Base-by-base conservation (phyloP, 2,888 invertebrate genomes). In the Apoderus coryli region DNA sequence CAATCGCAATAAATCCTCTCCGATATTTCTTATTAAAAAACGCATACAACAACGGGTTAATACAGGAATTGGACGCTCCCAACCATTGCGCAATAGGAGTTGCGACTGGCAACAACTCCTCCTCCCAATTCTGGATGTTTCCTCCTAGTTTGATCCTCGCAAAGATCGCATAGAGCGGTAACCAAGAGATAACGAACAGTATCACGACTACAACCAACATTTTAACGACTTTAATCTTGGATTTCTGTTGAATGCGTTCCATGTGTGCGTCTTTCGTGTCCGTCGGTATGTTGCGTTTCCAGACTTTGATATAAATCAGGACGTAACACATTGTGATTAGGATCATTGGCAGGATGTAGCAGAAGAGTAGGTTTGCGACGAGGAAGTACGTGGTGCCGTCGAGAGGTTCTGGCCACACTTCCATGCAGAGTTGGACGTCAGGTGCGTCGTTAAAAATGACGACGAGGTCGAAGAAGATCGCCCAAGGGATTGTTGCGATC, bases 11-110 rank as follows among this genome's bases (percentile, higher is more conserved):
- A 56, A 93, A 92, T 3, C 90, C 90, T 35, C 79, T 72, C 9
- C 90, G 67, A 57, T 82, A 93, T 56, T 92, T 90, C 54, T 85
- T 85, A 59, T 92, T 92, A 61, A 92, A 89, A 61, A 89, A 90
- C 3, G 89, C 88, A 57, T 92, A 90, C 33, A 93, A 66, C 38
- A 93, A 78, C 1, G 92, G 92, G 59, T 93, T 93, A 50, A 92
- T 89, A 66, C 90, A 90, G 11, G 88, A 88, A 58, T 93, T 93
- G 10, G 89, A 86, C 0, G 88, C 77, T 3, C 92, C 92, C 26
- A 93, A 63, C 86, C 85, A 88, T 54, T 86, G 90, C 4, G 85
- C 89, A 29, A 92, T 68, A 3, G 92, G 92, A 10, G 84, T 81
- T 2, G 80, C 76, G 11, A 81, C 72, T 25, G 76, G 77, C 19